Evolutionary conservation across 2,113 vertebrate species (phyloP).

Genomic region (Siniperca chuatsi): DNA sequence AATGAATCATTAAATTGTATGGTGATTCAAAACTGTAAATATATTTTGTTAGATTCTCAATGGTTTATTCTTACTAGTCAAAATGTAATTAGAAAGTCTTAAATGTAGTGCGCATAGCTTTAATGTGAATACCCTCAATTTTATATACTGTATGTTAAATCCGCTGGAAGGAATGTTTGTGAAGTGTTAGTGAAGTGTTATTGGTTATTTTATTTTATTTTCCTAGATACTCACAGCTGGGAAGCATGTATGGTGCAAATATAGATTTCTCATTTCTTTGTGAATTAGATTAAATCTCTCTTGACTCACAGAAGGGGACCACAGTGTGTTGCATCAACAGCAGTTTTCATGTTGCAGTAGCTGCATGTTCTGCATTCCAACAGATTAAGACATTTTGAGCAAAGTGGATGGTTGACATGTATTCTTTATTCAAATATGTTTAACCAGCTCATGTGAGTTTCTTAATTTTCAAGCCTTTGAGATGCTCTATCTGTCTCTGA

Average conservation of each 20-base stretch:
- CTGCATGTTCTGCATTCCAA: not conserved
- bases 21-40: conserved; percentile 27
- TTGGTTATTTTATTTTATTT: conserved; percentile 31
- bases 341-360: not conserved
- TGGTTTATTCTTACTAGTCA: conserved; percentile 30
- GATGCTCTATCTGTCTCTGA: conserved; percentile 3
- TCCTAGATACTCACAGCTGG: conserved; percentile 7
- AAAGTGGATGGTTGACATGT: not conserved
- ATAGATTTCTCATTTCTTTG: conserved; percentile 21
- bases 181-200: not conserved
- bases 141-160: conserved; percentile 2
- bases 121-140: not conserved
- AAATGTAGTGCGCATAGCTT: conserved; percentile 10
- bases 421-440: not conserved
- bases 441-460: conserved; percentile 10
- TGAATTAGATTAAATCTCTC: conserved; percentile 24
- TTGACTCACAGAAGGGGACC: not conserved
- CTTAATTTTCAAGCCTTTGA: conserved; percentile 8
- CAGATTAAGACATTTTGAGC: conserved; percentile 2
- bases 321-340: not conserved
- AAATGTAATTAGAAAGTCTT: conserved; percentile 56
- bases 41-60: conserved; percentile 52
- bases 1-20: conserved; percentile 37
- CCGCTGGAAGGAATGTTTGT: not conserved
- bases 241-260: conserved; percentile 11